phyloP scores from a whole-genome alignment of 2,113 vertebrate genomes.

The Dendropsophus ebraccatus region DNA sequence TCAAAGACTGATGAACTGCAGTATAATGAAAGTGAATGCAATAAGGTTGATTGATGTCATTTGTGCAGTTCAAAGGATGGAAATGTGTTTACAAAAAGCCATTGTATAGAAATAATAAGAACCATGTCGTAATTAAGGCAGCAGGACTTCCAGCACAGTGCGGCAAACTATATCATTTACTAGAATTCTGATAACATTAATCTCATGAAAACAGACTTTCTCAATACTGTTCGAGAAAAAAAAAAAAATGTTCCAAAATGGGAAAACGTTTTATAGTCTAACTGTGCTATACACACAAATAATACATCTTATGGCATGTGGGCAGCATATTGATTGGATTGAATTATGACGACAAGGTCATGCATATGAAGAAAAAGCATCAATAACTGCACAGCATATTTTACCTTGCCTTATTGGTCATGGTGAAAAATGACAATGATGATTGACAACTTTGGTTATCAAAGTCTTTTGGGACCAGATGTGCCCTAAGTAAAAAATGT shows the following conservation, averaged over 20 bases:
- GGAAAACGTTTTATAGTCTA: neutral
- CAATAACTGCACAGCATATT: neutral
- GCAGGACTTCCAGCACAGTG: neutral
- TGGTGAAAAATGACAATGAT: neutral
- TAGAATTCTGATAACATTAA: neutral
- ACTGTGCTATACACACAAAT: neutral
- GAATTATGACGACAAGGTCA: neutral
- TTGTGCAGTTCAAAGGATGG: conserved; percentile 6
- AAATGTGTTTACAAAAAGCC: neutral
- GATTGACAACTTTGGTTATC: neutral
- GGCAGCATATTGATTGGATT: neutral
- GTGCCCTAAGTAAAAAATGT: neutral
- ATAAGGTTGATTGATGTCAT: conserved; percentile 43
- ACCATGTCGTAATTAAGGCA: neutral
- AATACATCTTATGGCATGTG: neutral
- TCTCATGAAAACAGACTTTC: neutral
- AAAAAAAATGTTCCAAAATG: neutral
- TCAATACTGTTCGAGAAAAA: neutral
- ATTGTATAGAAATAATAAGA: conserved; percentile 33
- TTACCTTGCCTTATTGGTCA: neutral
- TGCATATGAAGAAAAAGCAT: neutral
- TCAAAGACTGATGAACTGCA: neutral
- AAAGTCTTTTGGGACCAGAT: neutral
- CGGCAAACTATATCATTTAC: conserved; percentile 6
- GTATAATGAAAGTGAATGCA: conserved; percentile 22